Evolutionary conservation across 1,140 invertebrate genomes (phyloP).

Genomic region (Anoplolepis gracilipes): DNA sequence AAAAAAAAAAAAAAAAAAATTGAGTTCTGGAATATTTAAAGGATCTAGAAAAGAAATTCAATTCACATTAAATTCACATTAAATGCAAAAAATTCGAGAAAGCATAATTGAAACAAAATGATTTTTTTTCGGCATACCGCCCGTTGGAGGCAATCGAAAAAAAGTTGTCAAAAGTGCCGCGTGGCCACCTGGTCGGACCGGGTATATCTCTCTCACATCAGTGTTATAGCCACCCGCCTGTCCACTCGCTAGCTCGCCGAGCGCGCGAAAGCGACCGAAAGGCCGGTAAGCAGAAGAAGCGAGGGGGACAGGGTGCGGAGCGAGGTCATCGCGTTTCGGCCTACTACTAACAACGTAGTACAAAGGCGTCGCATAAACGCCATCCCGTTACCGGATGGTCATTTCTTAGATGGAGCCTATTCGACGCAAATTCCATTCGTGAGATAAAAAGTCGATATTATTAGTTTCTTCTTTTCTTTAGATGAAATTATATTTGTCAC

Average conservation of each 20-base stretch:
- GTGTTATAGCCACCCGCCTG: slow-evolving; percentile 29
- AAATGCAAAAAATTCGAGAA: not conserved
- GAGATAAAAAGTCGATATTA: not conserved
- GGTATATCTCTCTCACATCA: slow-evolving; percentile 43
- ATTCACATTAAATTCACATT: too few relatives aligned
- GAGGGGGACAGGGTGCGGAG: slow-evolving; percentile 29
- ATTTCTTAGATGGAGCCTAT: slow-evolving; percentile 18
- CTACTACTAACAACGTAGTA: slow-evolving; percentile 40
- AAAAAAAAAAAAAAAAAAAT: not conserved
- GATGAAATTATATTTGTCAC: not conserved
- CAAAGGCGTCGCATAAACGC: slow-evolving; percentile 51
- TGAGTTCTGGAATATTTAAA: not conserved
- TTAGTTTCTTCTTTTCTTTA: not conserved
- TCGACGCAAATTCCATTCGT: not conserved
- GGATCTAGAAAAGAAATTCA: too few relatives aligned
- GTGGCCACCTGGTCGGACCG: slow-evolving; percentile 44
- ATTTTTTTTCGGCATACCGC: not conserved
- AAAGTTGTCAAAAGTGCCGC: slow-evolving; percentile 55
- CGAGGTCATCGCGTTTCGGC: slow-evolving; percentile 54
- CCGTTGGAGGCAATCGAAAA: slow-evolving; percentile 1
- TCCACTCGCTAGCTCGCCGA: slow-evolving; percentile 21
- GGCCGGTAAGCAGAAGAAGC: slow-evolving; percentile 2
- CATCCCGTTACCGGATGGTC: slow-evolving; percentile 26
- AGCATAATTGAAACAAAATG: not conserved
- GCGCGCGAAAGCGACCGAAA: slow-evolving; percentile 54